Percentiles rank a stretch among this genome's conserved stretches.
Conservation (phyloP, 2,113 vertebrate species). For the Ifrita kowaldi region DNA sequence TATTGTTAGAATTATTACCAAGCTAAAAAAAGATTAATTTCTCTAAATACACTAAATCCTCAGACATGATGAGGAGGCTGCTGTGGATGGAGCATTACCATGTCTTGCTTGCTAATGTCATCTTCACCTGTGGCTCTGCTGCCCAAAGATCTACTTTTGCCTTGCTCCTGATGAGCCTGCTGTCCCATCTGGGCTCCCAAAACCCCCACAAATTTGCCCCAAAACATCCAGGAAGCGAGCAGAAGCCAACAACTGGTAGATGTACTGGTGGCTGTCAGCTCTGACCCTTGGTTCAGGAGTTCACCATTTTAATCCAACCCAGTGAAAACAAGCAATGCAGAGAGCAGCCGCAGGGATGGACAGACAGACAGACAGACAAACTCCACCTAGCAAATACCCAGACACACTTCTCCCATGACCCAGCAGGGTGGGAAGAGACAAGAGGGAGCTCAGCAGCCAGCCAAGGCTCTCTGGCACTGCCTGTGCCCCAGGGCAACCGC, state of each 20-base stretch:
- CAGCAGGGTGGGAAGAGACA: accelerated
- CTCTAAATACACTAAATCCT: constrained; percentile 72
- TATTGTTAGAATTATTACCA: constrained; percentile 71
- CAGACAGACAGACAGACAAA: background rate
- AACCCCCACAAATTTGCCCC: background rate
- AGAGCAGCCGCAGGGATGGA: accelerated
- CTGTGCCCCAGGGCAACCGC: accelerated
- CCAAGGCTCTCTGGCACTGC: background rate
- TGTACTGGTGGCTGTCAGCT: background rate
- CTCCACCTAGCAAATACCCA: background rate
- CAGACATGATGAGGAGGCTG: constrained; percentile 40
- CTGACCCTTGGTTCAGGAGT: background rate
- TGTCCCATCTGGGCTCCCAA: background rate
- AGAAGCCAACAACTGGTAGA: background rate
- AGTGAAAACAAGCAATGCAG: background rate
- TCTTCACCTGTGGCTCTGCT: constrained; percentile 11
- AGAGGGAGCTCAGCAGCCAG: background rate
- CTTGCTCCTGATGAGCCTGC: background rate
- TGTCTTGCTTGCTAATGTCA: constrained; percentile 26
- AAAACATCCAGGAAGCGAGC: background rate
- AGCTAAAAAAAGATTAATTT: constrained; percentile 76
- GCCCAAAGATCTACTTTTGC: background rate
- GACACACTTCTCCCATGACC: background rate
- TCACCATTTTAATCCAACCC: background rate
- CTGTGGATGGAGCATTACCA: background rate